Evolutionary conservation across 2,888 invertebrate species (phyloP), one percentile per base, ranked within the genome.

Genomic region (Villa cingulata): DNA sequence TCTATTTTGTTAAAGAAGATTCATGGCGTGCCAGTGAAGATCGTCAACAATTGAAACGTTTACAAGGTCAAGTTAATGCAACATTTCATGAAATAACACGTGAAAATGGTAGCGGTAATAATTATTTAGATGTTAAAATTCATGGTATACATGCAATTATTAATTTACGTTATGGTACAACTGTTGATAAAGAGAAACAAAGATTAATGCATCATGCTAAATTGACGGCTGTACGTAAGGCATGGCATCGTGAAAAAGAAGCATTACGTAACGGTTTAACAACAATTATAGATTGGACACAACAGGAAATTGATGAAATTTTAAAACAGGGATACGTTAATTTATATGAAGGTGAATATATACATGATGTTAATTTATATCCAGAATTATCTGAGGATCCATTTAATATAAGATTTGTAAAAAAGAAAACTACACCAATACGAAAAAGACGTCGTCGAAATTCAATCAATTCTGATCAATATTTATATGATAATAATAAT

Each of bases 301-400:
- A 85, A 44, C 78, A 81, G 41, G 94, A 95, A 70, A 78, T 83
- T 56, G 89, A 92, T 57, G 91, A 94, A 70, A 84, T 95, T 53
- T 73, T 84, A 55, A 89, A 88, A 65, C 76, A 78, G 49, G 91
- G 91, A 48, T 82, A 81, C 59, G 86, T 86, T 49, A 76, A 83
- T 36, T 86, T 83, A 58, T 92, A 91, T 71, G 88, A 90, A 60
- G 89, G 87, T 50, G 87, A 90, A 62, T 94, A 91, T 72, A 83
- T 88, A 56, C 90, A 92, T 70, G 89, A 91, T 64, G 85, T 91
- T 32, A 81, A 83, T 58, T 73, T 81, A 51, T 94, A 91, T 72
- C 92, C 94, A 0, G 91, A 94, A 66, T 75, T 95, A 45, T 89
- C 94, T 46, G 95, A 95, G 71, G 95, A 95, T 73, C 94, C 92